Evolutionary conservation across 2,113 vertebrate species (phyloP).

Genomic region (Ceyx margarethae): DNA sequence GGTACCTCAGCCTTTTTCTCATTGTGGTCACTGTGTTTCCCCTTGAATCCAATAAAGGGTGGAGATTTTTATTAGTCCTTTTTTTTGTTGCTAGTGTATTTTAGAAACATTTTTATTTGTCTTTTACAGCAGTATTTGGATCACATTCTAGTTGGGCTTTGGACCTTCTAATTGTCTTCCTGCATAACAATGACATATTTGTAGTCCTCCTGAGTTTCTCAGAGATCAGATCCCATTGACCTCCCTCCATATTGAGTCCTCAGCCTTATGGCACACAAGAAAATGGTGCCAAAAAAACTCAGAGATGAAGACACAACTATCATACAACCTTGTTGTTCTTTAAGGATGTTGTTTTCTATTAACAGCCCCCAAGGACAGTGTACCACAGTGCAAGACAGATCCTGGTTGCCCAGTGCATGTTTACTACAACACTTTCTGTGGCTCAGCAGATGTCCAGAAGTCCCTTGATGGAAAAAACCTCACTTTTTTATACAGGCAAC

Average conservation of each 20-base stretch:
- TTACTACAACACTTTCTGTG: not conserved
- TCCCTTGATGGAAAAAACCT: not conserved
- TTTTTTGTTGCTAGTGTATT: not conserved
- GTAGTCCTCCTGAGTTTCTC: not conserved
- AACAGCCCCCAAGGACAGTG: not conserved
- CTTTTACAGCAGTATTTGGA: not conserved
- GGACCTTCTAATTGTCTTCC: not conserved
- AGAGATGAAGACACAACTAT: not conserved
- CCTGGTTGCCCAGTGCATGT: not conserved
- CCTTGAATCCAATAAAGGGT: fast-evolving
- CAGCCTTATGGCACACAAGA: not conserved
- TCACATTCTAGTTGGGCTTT: not conserved
- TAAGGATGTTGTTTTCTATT: not conserved
- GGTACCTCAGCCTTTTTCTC: not conserved
- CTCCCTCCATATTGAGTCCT: not conserved
- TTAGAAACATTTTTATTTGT: not conserved
- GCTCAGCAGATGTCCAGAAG: not conserved
- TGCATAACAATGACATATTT: not conserved
- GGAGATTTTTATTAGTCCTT: not conserved
- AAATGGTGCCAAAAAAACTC: not conserved
- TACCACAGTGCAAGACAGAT: too few relatives aligned
- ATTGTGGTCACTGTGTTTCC: not conserved
- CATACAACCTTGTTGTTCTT: not conserved
- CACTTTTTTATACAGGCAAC: not conserved
- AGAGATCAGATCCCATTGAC: not conserved